Evolutionary conservation across 2,888 invertebrate genomes (phyloP).

Genomic region (Parnassius apollo): DNA sequence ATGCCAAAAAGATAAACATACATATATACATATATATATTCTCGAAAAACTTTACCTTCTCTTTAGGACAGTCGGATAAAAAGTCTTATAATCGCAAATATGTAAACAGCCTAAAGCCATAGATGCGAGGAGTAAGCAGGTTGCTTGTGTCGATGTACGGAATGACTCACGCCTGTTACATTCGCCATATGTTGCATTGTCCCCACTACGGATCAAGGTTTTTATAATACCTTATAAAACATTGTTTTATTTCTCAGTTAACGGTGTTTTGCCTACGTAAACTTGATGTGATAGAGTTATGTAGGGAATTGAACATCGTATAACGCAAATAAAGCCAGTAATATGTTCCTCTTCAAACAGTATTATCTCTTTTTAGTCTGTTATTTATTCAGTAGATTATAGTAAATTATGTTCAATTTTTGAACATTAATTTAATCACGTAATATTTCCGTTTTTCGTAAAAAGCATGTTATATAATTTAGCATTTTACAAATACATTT

Average conservation of each 20-base stretch:
- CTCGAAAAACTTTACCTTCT: not conserved
- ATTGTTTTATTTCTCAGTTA: not conserved
- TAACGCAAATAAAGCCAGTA: too few species aligned
- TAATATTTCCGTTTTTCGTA: too few species aligned
- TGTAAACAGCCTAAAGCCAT: slow-evolving; percentile 1
- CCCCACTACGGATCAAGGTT: slow-evolving; percentile 38
- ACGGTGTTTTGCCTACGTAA: not conserved
- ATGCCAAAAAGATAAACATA: too few species aligned
- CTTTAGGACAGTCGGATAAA: too few species aligned
- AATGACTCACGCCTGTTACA: slow-evolving; percentile 50
- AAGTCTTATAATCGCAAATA: not conserved
- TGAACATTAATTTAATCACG: too few species aligned
- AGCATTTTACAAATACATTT: too few species aligned
- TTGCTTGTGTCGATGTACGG: slow-evolving; percentile 6
- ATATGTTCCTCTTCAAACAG: too few species aligned
- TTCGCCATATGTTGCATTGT: slow-evolving; percentile 56
- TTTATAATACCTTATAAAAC: slow-evolving; percentile 12
- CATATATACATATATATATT: not conserved
- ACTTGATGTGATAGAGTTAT: not conserved
- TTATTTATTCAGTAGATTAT: too few species aligned
- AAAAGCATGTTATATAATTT: too few species aligned
- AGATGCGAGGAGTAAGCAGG: not conserved
- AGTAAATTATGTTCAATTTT: too few species aligned
- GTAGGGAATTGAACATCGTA: too few species aligned
- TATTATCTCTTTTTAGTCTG: too few species aligned